Conservation (phyloP, 2,797 vertebrate genomes). For the Tokudaia tokunoshimensis region DNA sequence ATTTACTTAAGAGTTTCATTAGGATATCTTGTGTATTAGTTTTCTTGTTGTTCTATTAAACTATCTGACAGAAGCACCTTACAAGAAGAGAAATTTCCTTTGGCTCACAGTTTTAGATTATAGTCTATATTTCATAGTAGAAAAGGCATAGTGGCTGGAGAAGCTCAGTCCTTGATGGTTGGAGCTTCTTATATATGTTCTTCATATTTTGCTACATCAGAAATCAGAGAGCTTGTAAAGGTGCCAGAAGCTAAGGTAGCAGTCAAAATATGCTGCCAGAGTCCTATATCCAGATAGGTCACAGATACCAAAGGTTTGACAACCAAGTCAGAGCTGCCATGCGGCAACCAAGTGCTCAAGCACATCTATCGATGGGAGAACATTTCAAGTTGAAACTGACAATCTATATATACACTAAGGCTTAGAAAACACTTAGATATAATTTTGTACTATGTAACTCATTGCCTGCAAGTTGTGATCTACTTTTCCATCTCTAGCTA, state of each 20-base stretch:
- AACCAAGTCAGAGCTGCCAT: neutral
- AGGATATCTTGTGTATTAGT: neutral
- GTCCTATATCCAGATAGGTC: neutral
- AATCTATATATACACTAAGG: neutral
- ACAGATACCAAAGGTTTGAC: neutral
- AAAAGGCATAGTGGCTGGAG: neutral
- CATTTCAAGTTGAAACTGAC: neutral
- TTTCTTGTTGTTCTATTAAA: neutral
- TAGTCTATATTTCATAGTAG: neutral
- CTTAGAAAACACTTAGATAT: neutral
- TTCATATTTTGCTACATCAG: neutral
- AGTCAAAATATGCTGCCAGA: neutral
- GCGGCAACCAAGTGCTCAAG: neutral
- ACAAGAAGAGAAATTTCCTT: neutral
- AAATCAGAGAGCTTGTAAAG: neutral
- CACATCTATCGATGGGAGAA: fast-evolving
- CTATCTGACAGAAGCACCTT: neutral
- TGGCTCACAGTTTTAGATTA: neutral
- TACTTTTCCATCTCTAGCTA: neutral
- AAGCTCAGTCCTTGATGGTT: neutral
- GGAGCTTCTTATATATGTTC: neutral
- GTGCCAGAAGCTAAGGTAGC: neutral
- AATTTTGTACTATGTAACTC: neutral
- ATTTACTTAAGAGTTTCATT: neutral
- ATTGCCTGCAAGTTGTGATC: neutral